Conservation (phyloP, 2,888 invertebrate species). For the Diploptera punctata region DNA sequence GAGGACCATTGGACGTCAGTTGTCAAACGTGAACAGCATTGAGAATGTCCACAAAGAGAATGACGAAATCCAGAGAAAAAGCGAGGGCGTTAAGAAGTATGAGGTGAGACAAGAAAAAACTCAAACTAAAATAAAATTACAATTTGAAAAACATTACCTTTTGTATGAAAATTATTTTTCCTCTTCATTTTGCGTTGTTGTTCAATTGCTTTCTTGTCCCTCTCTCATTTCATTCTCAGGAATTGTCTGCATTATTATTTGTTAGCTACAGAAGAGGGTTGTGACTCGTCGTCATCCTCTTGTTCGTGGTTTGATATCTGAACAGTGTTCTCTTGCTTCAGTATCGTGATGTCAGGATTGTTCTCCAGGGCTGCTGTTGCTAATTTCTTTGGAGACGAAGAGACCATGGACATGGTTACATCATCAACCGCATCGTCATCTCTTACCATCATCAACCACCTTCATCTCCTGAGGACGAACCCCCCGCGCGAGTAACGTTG, state of each 20-base stretch:
- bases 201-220: conserved; percentile 14
- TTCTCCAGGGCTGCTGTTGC: conserved; percentile 58
- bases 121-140: too few relatives aligned
- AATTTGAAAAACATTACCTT: too few relatives aligned
- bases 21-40: too few relatives aligned
- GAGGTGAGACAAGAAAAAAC: too few relatives aligned
- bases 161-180: too few relatives aligned
- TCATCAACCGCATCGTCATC: conserved; percentile 52
- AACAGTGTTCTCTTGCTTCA: conserved; percentile 61
- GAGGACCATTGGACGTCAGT: too few relatives aligned
- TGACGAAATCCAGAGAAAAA: too few relatives aligned
- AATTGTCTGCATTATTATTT: conserved; percentile 37
- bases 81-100: too few relatives aligned
- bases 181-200: conserved; percentile 10
- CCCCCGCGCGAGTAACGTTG: conserved; percentile 60
- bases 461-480: conserved; percentile 44
- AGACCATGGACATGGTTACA: conserved; percentile 46
- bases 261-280: conserved; percentile 32
- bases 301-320: conserved; percentile 34
- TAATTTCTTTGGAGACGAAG: conserved; percentile 47
- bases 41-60: neutral
- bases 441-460: too few relatives aligned
- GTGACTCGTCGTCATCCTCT: conserved; percentile 28
- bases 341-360: conserved; percentile 66
- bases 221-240: conserved; percentile 29